These are phyloP conservation scores for Gallinago media DNA, from an alignment of 2,113 vertebrate species.

Conservation along the genomic window DNA sequence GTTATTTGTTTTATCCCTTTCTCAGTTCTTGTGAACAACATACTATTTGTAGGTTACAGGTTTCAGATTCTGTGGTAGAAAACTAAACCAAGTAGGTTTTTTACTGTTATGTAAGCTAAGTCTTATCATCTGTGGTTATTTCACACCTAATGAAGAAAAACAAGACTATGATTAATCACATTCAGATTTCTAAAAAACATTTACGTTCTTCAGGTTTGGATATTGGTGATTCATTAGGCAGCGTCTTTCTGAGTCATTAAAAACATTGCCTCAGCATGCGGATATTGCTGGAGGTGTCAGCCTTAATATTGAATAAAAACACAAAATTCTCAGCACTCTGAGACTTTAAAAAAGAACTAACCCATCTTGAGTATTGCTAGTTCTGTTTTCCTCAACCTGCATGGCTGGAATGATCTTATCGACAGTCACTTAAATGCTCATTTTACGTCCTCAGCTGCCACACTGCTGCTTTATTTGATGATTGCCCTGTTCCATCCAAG, in stretches of 20 bases:
- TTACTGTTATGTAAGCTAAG: not conserved
- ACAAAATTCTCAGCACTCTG: not conserved
- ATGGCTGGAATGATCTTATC: not conserved
- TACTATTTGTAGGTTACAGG: not conserved
- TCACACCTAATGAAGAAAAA: not conserved
- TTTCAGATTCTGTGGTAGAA: not conserved
- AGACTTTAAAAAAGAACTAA: not conserved
- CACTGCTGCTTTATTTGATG: not conserved
- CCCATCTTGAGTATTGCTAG: not conserved
- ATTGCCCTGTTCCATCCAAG: not conserved
- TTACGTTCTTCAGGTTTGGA: not conserved
- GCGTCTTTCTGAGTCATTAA: not conserved
- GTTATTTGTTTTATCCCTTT: not conserved
- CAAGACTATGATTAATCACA: not conserved
- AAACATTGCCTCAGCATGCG: not conserved
- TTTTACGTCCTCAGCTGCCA: not conserved
- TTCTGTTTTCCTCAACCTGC: not conserved
- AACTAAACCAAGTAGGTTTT: not conserved
- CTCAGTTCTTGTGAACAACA: not conserved
- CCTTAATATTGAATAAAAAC: not conserved
- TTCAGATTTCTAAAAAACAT: not conserved
- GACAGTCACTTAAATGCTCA: not conserved
- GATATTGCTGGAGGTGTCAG: not conserved
- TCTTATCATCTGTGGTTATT: not conserved
- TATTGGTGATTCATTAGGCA: not conserved